Evolutionary conservation across 1,140 invertebrate genomes (phyloP).

Genomic region (Leptinotarsa undecemlineata): DNA sequence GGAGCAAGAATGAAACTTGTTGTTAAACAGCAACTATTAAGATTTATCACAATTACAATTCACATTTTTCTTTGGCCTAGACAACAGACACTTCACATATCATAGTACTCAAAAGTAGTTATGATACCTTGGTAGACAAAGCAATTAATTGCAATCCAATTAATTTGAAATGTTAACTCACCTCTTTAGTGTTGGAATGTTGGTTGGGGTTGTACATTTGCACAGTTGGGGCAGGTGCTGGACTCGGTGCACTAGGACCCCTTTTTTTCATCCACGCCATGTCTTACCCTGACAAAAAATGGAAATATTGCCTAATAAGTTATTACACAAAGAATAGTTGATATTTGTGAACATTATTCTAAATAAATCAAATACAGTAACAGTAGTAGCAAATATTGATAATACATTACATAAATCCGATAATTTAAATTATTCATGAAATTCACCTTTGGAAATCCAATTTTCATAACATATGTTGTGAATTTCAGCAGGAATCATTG

Average conservation of each 20-base stretch:
- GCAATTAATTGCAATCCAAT: too few species aligned
- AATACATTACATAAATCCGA: too few species aligned
- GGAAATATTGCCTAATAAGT: too few species aligned
- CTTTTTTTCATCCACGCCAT: conserved; percentile 53
- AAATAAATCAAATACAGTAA: conserved; percentile 2
- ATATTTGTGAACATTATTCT: not conserved
- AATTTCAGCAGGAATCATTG: conserved; percentile 13
- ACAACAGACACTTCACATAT: too few species aligned
- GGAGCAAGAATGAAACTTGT: too few species aligned
- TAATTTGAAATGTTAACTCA: conserved; percentile 30
- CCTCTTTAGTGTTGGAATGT: conserved; percentile 49
- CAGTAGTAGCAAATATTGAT: too few species aligned
- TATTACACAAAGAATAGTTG: not conserved
- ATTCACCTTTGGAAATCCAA: not conserved
- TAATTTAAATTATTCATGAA: not conserved
- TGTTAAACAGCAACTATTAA: too few species aligned
- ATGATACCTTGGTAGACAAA: not conserved
- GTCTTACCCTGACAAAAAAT: not conserved
- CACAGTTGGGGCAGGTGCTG: conserved; percentile 40
- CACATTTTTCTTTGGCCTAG: too few species aligned
- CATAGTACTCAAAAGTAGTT: not conserved
- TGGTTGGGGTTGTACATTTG: conserved; percentile 52
- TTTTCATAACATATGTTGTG: conserved; percentile 19
- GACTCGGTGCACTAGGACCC: conserved; percentile 39
- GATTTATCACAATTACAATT: too few species aligned